A percentile compares a stretch with the other conserved stretches of the same genome.
Evolutionary conservation across 2,797 vertebrate genomes (phyloP).

Genomic region (Chloroceryle amazona): DNA sequence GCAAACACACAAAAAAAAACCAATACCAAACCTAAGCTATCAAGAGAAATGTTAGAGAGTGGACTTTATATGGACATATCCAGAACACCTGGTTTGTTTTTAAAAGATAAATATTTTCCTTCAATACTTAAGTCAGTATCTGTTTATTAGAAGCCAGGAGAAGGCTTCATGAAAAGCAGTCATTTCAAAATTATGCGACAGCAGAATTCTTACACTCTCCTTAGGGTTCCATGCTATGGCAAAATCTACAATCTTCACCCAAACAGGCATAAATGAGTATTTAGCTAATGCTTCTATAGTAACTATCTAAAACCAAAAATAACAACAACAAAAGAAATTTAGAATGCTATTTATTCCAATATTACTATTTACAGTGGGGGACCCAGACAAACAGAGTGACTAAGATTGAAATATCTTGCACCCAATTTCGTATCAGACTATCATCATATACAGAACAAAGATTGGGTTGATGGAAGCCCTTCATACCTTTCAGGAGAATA

Average conservation of each 20-base stretch:
- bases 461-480: constrained; percentile 64
- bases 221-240: not conserved
- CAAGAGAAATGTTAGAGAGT: not conserved
- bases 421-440: constrained; percentile 35
- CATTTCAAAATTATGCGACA: not conserved
- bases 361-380: not conserved
- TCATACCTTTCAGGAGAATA: constrained; percentile 72
- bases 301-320: no score
- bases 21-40: not conserved
- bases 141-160: not conserved
- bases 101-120: not conserved
- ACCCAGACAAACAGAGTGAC: constrained; percentile 8
- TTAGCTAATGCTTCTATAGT: not conserved
- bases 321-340: not conserved
- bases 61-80: not conserved
- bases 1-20: no score
- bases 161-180: not conserved
- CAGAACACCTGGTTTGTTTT: not conserved
- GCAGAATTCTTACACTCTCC: not conserved
- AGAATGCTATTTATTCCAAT: not conserved
- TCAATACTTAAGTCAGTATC: not conserved
- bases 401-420: not conserved
- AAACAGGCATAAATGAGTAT: not conserved
- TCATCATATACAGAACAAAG: constrained; percentile 60
- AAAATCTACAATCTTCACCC: not conserved